Percentiles rank a stretch among this genome's conserved stretches.
These are phyloP conservation scores for Gallinago undulata DNA, from an alignment of 2,113 vertebrate species.

Conservation along the genomic window DNA sequence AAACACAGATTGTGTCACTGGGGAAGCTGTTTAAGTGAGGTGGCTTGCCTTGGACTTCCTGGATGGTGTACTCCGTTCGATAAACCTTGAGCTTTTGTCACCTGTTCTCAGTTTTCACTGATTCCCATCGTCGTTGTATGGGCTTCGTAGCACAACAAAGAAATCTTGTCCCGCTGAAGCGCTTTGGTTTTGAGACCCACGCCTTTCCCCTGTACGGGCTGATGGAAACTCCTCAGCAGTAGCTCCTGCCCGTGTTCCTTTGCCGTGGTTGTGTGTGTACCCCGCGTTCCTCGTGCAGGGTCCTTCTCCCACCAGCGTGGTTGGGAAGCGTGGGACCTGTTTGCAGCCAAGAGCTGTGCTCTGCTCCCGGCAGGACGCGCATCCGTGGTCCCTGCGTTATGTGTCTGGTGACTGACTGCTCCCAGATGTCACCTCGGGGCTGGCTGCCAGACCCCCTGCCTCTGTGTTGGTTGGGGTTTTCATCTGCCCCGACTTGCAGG, in stretches of 20 bases:
- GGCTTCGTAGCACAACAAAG: background rate
- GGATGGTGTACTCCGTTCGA: background rate
- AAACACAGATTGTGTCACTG: accelerated
- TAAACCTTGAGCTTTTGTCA: background rate
- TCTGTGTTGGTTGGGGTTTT: background rate
- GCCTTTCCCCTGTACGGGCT: background rate
- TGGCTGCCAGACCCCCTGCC: background rate
- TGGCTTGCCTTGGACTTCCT: background rate
- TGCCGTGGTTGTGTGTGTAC: accelerated
- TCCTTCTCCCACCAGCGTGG: accelerated
- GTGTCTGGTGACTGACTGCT: background rate
- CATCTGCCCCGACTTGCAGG: background rate
- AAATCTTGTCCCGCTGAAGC: background rate
- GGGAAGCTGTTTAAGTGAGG: background rate
- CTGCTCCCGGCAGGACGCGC: background rate
- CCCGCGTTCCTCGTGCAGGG: accelerated
- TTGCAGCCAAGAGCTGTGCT: background rate
- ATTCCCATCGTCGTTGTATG: background rate
- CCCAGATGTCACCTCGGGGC: background rate
- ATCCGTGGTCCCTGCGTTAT: accelerated
- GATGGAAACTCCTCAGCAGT: background rate
- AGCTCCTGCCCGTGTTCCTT: accelerated
- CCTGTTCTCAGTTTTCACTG: background rate
- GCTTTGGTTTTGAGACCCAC: background rate
- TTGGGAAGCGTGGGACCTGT: background rate